Evolutionary conservation across 2,888 invertebrate genomes (phyloP).

Genomic region (Trissonchulus sp.): DNA sequence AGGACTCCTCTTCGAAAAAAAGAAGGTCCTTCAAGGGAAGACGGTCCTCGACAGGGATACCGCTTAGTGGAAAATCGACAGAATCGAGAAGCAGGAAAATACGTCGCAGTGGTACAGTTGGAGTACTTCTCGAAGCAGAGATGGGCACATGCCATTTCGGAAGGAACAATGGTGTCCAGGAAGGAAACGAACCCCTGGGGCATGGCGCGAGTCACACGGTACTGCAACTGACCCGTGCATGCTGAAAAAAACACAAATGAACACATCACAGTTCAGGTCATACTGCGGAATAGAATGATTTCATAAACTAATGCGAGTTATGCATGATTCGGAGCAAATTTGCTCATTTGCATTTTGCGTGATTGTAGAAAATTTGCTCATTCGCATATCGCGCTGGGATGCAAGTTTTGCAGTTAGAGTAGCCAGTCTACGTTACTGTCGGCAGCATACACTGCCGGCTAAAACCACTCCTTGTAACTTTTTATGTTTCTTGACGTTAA

Average conservation of each 20-base stretch:
- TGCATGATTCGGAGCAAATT: no score
- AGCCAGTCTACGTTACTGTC: no score
- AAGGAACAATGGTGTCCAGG: not conserved
- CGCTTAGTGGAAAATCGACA: not conserved
- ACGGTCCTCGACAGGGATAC: not conserved
- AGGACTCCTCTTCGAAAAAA: not conserved
- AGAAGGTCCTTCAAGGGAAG: conserved; percentile 2
- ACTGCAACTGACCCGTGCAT: not conserved
- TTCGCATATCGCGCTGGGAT: no score
- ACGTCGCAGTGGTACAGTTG: not conserved
- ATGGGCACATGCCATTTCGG: conserved; percentile 18
- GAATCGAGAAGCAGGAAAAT: conserved; percentile 15
- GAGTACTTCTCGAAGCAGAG: conserved; percentile 2
- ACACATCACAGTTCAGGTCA: no score
- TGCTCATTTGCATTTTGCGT: no score
- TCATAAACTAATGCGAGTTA: no score
- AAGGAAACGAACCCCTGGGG: not conserved
- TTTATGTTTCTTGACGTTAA: no score
- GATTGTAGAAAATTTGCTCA: no score
- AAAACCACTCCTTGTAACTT: no score
- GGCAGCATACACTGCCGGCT: no score
- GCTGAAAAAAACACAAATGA: conserved; percentile 11
- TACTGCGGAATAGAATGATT: no score
- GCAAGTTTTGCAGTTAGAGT: no score
- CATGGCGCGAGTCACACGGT: not conserved